phyloP scores from a whole-genome alignment of 2,797 vertebrate genomes.

The Cottoperca gobio region DNA sequence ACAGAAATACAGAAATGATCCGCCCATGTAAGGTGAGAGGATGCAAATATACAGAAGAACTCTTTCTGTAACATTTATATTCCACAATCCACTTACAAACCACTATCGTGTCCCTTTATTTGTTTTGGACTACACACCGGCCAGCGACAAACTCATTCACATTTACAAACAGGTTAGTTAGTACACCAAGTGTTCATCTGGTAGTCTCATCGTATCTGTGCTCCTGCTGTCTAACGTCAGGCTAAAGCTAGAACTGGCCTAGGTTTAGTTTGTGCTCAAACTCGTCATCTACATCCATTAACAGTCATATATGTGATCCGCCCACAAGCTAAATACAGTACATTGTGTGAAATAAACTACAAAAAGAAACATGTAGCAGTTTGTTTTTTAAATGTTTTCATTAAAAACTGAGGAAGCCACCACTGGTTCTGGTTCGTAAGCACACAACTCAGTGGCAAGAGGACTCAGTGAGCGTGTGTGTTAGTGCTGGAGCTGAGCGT shows the following conservation, averaged over 20 bases:
- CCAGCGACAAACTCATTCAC: constrained; percentile 27
- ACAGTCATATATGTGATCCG: constrained; percentile 68
- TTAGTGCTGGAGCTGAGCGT: constrained; percentile 53
- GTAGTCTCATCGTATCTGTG: constrained; percentile 32
- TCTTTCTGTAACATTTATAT: constrained; percentile 33
- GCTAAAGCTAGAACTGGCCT: constrained; percentile 40
- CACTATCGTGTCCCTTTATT: constrained; percentile 34
- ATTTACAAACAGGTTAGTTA: constrained; percentile 40
- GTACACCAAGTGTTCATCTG: constrained; percentile 20
- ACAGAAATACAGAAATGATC: constrained; percentile 56
- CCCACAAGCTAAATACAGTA: constrained; percentile 77
- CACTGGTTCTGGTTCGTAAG: constrained; percentile 1
- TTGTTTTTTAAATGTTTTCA: not conserved
- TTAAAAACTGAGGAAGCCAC: constrained; percentile 54
- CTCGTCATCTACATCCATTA: constrained; percentile 53
- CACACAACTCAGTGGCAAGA: constrained; percentile 20
- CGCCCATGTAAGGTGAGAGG: constrained; percentile 38
- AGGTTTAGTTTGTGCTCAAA: constrained; percentile 68
- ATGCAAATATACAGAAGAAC: constrained; percentile 52
- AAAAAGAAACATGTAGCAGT: constrained; percentile 26
- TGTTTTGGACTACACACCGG: constrained; percentile 28
- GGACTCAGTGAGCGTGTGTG: constrained; percentile 9
- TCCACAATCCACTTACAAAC: constrained; percentile 31
- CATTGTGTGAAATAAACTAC: constrained; percentile 78
- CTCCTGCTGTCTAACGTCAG: constrained; percentile 35